These are phyloP conservation scores for Sciurus carolinensis DNA, from an alignment of 2,797 vertebrate genomes.

Conservation along the genomic window DNA sequence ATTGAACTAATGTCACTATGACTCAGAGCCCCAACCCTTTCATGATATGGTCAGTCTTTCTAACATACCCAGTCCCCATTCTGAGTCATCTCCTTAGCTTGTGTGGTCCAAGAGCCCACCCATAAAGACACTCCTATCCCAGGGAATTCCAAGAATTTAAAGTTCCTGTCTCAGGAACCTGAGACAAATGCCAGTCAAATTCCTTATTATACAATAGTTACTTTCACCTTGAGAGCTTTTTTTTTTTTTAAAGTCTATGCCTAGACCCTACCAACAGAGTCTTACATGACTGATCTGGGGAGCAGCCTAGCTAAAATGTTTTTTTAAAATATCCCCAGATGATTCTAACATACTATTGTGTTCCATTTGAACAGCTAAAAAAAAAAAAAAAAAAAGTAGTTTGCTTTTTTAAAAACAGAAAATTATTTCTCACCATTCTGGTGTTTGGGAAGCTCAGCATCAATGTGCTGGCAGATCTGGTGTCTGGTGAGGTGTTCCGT, in stretches of 20 bases:
- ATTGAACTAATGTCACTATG: not conserved
- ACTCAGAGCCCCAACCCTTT: not conserved
- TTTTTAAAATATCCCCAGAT: not conserved
- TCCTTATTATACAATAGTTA: not conserved
- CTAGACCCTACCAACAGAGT: not conserved
- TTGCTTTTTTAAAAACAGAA: not conserved
- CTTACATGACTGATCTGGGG: not conserved
- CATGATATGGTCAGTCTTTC: not conserved
- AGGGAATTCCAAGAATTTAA: slow-evolving; percentile 17
- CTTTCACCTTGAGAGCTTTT: not conserved
- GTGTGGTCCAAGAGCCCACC: not conserved
- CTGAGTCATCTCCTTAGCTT: not conserved
- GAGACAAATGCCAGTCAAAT: not conserved
- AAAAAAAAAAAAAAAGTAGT: not conserved
- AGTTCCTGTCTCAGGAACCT: not conserved
- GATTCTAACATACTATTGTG: not conserved
- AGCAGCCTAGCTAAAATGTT: not conserved
- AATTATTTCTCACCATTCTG: not conserved
- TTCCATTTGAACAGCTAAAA: not conserved
- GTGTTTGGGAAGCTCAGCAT: not conserved
- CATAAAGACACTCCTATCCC: not conserved
- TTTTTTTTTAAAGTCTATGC: not conserved
- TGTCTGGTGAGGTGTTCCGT: not conserved
- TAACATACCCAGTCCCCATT: no score
- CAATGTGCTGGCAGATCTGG: not conserved